Base-by-base conservation (phyloP, 2,797 vertebrate species). In the Sphaeramia orbicularis region DNA sequence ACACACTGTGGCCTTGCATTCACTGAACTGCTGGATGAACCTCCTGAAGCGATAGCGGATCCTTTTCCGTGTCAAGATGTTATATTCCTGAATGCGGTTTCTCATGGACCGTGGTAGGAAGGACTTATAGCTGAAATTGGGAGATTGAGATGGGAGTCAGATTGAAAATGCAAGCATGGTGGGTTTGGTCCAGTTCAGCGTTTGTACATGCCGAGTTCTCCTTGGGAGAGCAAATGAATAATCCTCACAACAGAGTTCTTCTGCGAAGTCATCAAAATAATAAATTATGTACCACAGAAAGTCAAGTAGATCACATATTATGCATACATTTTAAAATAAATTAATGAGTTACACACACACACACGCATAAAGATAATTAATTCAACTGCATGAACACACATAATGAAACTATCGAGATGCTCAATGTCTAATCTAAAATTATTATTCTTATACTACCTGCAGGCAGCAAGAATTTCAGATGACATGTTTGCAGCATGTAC, bases 1-100 rank as follows among this genome's bases (percentile, higher is more conserved):
- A 52, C 93, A 94, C 57, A 95, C 92, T 14, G 96, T 94, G 75
- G 95, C 96, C 90, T 95, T 96, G 90, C 97, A 99, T 45, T 96
- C 94, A 19, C 93, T 92, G 85, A 99, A 98, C 76, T 97, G 96
- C 80, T 95, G 95, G 87, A 99, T 96, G 92, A 99, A 99, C 86
- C 83, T 95, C 71, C 90, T 93, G 91, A 99, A 99, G 77, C 97
- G 95, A 79, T 95, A 97, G 56, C 98, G 95, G 90, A 99, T 99
- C 81, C 98, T 92, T 84, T 98, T 99, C 45, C 98, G 92, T 0
- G 97, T 99, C 85, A 99, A 86, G 76, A 98, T 94, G 90, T 99
- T 96, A 80, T 98, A 99, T 21, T 95, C 93, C 86, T 97, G 96
- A 80, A 99, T 97, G 82, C 93, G 95, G 43, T 91, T 92, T 59